Conservation (phyloP, 2,888 invertebrate genomes). For the Drosophila ustulata region DNA sequence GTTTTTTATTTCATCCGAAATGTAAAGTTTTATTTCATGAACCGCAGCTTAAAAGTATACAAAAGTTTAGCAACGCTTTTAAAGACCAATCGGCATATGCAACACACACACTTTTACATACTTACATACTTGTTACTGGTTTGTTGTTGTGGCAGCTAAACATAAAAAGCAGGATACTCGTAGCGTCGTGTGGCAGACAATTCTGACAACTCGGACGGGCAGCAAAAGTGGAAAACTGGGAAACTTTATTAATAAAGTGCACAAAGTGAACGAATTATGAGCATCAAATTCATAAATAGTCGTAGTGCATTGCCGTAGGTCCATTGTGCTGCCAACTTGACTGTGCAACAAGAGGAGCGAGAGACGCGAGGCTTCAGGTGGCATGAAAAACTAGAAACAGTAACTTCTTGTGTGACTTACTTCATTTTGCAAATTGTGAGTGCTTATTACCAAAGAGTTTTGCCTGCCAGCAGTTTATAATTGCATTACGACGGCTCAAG, state of each 20-base stretch:
- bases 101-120: not conserved
- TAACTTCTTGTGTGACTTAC: constrained; percentile 53
- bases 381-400: constrained; percentile 30
- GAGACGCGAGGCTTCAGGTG: not conserved
- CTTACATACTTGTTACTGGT: constrained; percentile 5
- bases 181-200: constrained; percentile 41
- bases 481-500: constrained; percentile 65
- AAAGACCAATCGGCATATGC: constrained; percentile 44
- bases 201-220: constrained; percentile 28
- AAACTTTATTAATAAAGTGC: constrained; percentile 78
- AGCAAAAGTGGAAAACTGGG: constrained; percentile 2
- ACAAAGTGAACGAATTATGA: constrained; percentile 70
- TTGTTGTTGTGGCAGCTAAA: constrained; percentile 18
- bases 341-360: not conserved
- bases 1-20: constrained; percentile 26
- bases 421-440: constrained; percentile 64
- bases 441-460: constrained; percentile 68
- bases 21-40: constrained; percentile 41
- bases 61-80: constrained; percentile 33
- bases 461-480: constrained; percentile 69
- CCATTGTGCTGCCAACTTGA: constrained; percentile 42
- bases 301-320: constrained; percentile 54
- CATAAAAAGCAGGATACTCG: constrained; percentile 21
- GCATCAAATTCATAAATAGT: constrained; percentile 64
- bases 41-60: constrained; percentile 47